Evolutionary conservation across 1,140 invertebrate genomes (phyloP), one percentile per base, ranked within the genome.

Genomic region (Forficula auricularia): DNA sequence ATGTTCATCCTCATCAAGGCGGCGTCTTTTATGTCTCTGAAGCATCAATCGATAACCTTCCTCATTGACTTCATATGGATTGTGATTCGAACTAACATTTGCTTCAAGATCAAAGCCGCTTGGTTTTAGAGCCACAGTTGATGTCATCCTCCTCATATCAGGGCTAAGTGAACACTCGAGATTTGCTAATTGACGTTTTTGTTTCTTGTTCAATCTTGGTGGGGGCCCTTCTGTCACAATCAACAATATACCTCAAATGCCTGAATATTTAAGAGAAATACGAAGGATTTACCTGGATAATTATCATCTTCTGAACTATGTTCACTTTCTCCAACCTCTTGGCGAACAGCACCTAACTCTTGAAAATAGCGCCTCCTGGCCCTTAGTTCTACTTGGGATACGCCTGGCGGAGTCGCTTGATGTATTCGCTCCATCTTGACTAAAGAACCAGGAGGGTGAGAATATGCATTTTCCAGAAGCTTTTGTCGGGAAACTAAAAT

Each of bases 271-370:
- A 14, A 1, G 2, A 2, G 10, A n/a, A 27, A 45, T 40, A 31
- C 13, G 10, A 16, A 12, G 19, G 37, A 46, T 30, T 42, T 48
- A 64, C 60, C 61, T 46, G 62, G 72, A 61, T 75, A 79, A 52
- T 74, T 73, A 52, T 81, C 72, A 70, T 77, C 70, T 48, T 76
- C 70, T 47, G 79, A 75, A 54, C 75, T 72, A 48, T 77, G 70
- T 51, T 73, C 66, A 53, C 67, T 53, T 50, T 76, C 65, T 38
- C 75, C 78, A 32, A 79, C 69, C 62, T 70, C 63, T 56, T 60
- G 57, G 49, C 61, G 52, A 3, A 70, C 62, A 35, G 66, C 63
- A 16, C 63, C 52, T 15, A 75, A 58, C 37, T 68, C 62, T 30
- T 65, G 60, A 30, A 69, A 70, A 56, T 72, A 73, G 38, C 66